A percentile compares a stretch with the other conserved stretches of the same genome.
phyloP scores from a whole-genome alignment of 2,888 invertebrate species.

The Spisula subtruncata region DNA sequence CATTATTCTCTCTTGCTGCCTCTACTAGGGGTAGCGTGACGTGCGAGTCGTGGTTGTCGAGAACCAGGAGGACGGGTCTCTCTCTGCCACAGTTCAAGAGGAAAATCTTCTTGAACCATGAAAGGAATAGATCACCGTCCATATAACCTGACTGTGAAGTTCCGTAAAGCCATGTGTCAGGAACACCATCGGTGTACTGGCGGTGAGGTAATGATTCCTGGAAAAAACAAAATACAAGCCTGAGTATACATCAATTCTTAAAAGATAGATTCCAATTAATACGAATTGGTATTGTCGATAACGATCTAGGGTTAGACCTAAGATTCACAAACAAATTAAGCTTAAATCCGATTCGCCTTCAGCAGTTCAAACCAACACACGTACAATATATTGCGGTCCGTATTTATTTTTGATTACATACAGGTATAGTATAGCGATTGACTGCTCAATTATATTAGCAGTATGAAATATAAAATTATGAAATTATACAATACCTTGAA shows the following conservation, averaged over 20 bases:
- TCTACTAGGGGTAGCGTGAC: constrained; percentile 32
- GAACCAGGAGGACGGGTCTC: constrained; percentile 44
- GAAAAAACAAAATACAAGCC: not conserved
- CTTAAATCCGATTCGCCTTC: no score
- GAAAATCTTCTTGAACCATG: constrained; percentile 43
- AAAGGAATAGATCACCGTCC: constrained; percentile 43
- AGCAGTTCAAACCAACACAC: no score
- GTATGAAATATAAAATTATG: no score
- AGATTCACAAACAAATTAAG: no score
- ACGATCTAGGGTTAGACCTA: no score
- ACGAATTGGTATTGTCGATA: no score
- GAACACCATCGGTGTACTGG: constrained; percentile 39
- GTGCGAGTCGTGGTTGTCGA: constrained; percentile 49
- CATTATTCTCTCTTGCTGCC: constrained; percentile 22
- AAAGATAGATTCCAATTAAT: no score
- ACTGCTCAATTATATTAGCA: no score
- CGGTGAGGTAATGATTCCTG: constrained; percentile 37
- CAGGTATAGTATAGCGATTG: no score
- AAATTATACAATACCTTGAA: no score
- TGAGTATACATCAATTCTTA: not conserved
- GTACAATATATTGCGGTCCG: no score
- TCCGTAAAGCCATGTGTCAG: constrained; percentile 39
- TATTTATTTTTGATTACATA: no score
- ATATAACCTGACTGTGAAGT: constrained; percentile 40
- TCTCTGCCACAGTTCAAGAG: constrained; percentile 49